Evolutionary conservation across 2,113 vertebrate genomes (phyloP).

Genomic region (Peromyscus californicus): DNA sequence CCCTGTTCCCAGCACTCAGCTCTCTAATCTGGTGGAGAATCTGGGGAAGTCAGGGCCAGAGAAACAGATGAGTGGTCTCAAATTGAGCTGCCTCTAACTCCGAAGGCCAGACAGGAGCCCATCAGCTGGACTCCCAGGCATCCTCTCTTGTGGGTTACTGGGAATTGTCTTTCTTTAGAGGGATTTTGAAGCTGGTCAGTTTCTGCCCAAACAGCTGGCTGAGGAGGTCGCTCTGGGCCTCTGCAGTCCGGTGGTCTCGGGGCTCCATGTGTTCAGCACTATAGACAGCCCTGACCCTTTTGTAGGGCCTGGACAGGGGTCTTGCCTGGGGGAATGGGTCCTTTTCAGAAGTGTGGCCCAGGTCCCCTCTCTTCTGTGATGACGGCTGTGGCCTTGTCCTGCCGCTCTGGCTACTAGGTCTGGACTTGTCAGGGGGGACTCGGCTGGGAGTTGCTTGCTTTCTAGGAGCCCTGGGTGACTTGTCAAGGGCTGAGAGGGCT

Average conservation of each 20-base stretch:
- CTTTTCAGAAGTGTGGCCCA: constrained; percentile 88
- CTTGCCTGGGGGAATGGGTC: constrained; percentile 87
- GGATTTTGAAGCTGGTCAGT: constrained; percentile 99
- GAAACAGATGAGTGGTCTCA: constrained; percentile 90
- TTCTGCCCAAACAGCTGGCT: constrained; percentile 98
- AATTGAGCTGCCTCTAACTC: constrained; percentile 90
- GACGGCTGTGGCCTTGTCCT: constrained; percentile 88
- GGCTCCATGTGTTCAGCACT: constrained; percentile 88
- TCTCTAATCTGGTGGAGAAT: constrained; percentile 90
- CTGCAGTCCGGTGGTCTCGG: constrained; percentile 93
- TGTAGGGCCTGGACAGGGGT: constrained; percentile 89
- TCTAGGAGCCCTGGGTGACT: constrained; percentile 88
- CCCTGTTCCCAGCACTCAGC: constrained; percentile 89
- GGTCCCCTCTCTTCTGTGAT: constrained; percentile 89
- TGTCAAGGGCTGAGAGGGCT: neutral
- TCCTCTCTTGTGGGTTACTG: constrained; percentile 90
- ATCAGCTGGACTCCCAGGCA: neutral
- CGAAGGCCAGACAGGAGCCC: constrained; percentile 88
- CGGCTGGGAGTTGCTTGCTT: constrained; percentile 91
- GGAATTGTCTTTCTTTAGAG: constrained; percentile 95
- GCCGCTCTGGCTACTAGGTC: constrained; percentile 87
- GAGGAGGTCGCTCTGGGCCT: constrained; percentile 97
- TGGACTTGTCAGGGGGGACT: constrained; percentile 89
- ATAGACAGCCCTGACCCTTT: constrained; percentile 87
- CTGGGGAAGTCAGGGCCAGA: constrained; percentile 91